A percentile compares a stretch with the other conserved stretches of the same genome.
These are phyloP conservation scores for Sesamia inferens DNA, from an alignment of 2,888 invertebrate genomes.

Conservation along the genomic window DNA sequence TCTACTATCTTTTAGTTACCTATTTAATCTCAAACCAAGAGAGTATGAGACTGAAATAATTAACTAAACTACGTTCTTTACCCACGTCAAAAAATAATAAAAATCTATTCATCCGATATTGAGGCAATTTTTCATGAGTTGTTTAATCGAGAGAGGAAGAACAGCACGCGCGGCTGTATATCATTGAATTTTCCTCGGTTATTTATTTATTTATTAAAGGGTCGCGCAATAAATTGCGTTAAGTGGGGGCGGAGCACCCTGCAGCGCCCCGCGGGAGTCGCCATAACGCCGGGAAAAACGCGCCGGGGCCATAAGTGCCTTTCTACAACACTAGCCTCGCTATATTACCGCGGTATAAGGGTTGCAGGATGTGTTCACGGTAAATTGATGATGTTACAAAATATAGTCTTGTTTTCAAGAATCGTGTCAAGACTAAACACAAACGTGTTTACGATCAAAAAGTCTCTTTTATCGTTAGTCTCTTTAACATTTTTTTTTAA, in stretches of 20 bases:
- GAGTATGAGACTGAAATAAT: too few species aligned
- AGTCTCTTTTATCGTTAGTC: not conserved
- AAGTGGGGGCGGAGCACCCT: slow-evolving; percentile 89
- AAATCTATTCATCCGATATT: slow-evolving; percentile 70
- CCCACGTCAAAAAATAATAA: slow-evolving; percentile 33
- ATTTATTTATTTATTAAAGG: slow-evolving; percentile 90
- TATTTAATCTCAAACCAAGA: not conserved
- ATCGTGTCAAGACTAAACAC: not conserved
- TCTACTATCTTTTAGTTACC: not conserved
- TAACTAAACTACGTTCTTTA: not conserved
- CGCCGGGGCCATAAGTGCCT: slow-evolving; percentile 87
- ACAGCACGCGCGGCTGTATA: slow-evolving; percentile 83
- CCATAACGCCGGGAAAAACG: slow-evolving; percentile 88
- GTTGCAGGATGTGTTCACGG: slow-evolving; percentile 57
- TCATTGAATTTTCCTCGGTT: slow-evolving; percentile 89
- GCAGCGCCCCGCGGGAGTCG: slow-evolving; percentile 85
- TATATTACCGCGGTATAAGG: slow-evolving; percentile 77
- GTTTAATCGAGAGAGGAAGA: slow-evolving; percentile 64
- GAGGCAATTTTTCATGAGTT: slow-evolving; percentile 75
- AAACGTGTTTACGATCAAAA: not conserved
- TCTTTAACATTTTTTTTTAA: too few species aligned
- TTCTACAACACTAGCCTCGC: slow-evolving; percentile 80
- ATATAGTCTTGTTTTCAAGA: slow-evolving; percentile 46
- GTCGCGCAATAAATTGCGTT: slow-evolving; percentile 89
- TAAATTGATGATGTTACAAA: slow-evolving; percentile 55